These are phyloP conservation scores for Tupiocoris notatus DNA, from an alignment of 2,888 invertebrate genomes.

Conservation along the genomic window DNA sequence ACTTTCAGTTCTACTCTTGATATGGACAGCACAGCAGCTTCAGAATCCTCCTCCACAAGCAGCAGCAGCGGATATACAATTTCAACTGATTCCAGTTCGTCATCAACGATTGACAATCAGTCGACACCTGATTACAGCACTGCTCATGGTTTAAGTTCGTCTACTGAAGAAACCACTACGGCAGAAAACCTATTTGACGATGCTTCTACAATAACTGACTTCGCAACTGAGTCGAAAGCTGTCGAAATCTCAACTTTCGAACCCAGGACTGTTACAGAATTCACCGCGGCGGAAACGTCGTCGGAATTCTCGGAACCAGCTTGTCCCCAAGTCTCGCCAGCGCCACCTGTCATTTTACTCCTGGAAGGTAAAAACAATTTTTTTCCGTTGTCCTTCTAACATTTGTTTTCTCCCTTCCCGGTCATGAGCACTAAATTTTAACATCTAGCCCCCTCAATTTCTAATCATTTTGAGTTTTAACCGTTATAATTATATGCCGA, in stretches of 20 bases:
- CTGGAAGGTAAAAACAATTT: constrained; percentile 50
- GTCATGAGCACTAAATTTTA: too few species aligned
- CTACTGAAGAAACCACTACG: background rate
- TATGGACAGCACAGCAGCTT: background rate
- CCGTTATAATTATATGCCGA: too few species aligned
- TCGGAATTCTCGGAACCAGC: background rate
- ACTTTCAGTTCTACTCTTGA: background rate
- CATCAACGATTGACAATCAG: background rate
- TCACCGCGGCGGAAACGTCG: background rate
- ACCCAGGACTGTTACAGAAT: background rate
- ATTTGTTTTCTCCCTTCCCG: too few species aligned
- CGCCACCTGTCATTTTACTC: constrained; percentile 56
- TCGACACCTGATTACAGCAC: background rate
- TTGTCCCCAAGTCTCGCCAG: constrained; percentile 53
- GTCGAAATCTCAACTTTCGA: background rate
- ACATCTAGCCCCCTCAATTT: too few species aligned
- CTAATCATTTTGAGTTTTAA: too few species aligned
- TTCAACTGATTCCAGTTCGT: background rate
- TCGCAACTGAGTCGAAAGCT: background rate
- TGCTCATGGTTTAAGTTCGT: background rate
- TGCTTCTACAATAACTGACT: background rate
- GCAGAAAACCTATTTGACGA: background rate
- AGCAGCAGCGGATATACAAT: background rate
- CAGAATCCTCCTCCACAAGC: background rate
- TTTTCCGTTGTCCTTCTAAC: too few species aligned